Evolutionary conservation across 1,140 invertebrate genomes (phyloP), one percentile per base, ranked within the genome.

Genomic region (Megalonaias nervosa): DNA sequence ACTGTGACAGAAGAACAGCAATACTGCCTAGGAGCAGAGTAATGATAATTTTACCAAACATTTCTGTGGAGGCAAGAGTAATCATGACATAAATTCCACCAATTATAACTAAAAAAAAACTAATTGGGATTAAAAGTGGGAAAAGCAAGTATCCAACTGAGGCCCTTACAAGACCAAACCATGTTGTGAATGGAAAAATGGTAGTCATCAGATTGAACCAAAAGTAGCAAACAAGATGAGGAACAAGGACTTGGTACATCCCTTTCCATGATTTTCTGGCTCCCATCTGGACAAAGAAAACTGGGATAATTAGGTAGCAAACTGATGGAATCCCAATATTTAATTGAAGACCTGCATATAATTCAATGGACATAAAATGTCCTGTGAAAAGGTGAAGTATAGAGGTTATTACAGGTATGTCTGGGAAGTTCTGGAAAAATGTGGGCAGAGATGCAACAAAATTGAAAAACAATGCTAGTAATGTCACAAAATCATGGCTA

Each of bases 181-280:
- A 95, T 0, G 95, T 96, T 55, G 95, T 94, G 48, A 83, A 89
- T 1, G 84, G 85, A 65, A 85, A 87, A 21, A 84, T 76, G 13
- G 84, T 57, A 5, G 84, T 82, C 57, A 85, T 83, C 16, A 96
- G 94, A 84, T 96, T 95, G 86, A 96, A 94, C 96, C 96, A 97
- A 84, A 95, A 95, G 12, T 96, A 91, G 0, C 95, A 95, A 0
- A 97, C 95, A 66, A 95, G 95, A 89, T 97, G 96, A 0, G 96
- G 96, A 60, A 97, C 93, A 0, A 96, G 89, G 56, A 93, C 94
- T 74, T 94, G 94, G 83, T 96, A 96, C 17, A 94, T 93, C 1
- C 96, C 96, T 68, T 94, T 92, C 95, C 95, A 96, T 67, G 93
- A 92, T 17, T 94, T 93, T 57, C 94, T 91, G 0, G 92, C 92